phyloP scores from a whole-genome alignment of 2,113 vertebrate genomes.

The Gobius niger region DNA sequence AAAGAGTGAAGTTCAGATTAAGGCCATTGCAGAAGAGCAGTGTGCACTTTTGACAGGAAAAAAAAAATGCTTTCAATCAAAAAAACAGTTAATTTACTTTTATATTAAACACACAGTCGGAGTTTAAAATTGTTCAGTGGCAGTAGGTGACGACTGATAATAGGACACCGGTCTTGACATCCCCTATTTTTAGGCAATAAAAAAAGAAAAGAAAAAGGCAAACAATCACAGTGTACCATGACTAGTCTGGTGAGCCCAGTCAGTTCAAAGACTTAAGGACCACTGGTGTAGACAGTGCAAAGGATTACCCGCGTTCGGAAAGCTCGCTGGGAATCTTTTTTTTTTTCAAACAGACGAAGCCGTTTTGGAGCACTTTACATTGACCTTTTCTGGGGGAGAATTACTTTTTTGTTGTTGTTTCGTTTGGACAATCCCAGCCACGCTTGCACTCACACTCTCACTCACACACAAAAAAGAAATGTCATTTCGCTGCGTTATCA shows the following conservation, averaged over 20 bases:
- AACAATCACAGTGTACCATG: conserved; percentile 9
- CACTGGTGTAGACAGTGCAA: conserved; percentile 4
- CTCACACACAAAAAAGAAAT: conserved; percentile 14
- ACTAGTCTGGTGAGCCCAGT: background rate
- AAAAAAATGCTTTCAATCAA: background rate
- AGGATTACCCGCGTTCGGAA: background rate
- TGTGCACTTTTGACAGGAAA: background rate
- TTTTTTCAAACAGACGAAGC: too few species aligned
- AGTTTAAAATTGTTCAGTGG: background rate
- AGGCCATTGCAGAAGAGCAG: conserved; percentile 7
- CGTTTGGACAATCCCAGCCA: conserved; percentile 3
- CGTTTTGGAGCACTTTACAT: background rate
- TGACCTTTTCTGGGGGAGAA: background rate
- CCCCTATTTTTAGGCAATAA: background rate
- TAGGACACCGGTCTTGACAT: background rate
- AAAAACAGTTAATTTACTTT: background rate
- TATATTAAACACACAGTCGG: background rate
- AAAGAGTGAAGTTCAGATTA: conserved; percentile 25
- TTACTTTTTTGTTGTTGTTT: background rate
- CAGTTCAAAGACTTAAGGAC: background rate
- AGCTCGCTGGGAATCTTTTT: background rate
- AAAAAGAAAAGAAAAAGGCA: background rate
- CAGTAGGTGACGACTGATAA: background rate
- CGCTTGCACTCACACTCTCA: conserved; percentile 9
- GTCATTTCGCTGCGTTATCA: conserved; percentile 45